Evolutionary conservation across 2,888 invertebrate genomes (phyloP).

Genomic region (Rhabditoides inermis): DNA sequence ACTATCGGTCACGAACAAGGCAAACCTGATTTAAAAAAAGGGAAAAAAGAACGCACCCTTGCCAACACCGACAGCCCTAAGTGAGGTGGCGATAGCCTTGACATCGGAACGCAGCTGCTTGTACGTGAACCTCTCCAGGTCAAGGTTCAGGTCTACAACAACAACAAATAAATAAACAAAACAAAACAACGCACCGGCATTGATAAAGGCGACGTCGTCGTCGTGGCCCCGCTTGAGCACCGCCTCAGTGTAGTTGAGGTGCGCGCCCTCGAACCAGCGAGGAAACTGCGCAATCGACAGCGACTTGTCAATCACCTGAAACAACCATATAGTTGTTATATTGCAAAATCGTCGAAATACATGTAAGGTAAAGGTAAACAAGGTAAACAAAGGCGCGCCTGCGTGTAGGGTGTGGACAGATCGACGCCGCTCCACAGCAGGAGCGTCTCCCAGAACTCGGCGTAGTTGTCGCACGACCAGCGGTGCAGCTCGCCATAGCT

Average conservation of each 20-base stretch:
- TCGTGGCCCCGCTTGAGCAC: constrained; percentile 52
- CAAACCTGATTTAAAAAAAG: too few relatives aligned
- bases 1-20: too few relatives aligned
- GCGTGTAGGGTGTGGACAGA: constrained; percentile 48
- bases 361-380: background rate
- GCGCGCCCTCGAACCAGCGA: constrained; percentile 58
- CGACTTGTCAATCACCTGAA: constrained; percentile 54
- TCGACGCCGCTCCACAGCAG: constrained; percentile 54
- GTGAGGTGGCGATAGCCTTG: constrained; percentile 25
- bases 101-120: constrained; percentile 35
- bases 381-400: constrained; percentile 8
- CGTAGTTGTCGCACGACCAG: constrained; percentile 57
- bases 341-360: constrained; percentile 1
- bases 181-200: constrained; percentile 10
- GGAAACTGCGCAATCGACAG: constrained; percentile 56
- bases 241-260: constrained; percentile 59
- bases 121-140: constrained; percentile 19
- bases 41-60: too few relatives aligned
- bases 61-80: constrained; percentile 23
- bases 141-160: background rate
- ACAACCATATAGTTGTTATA: constrained; percentile 9
- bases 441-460: constrained; percentile 57
- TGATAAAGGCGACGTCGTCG: constrained; percentile 10
- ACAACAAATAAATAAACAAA: background rate
- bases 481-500: constrained; percentile 56